These are phyloP conservation scores for Petrocephalus zakoni DNA, from an alignment of 2,113 vertebrate genomes.

Conservation along the genomic window DNA sequence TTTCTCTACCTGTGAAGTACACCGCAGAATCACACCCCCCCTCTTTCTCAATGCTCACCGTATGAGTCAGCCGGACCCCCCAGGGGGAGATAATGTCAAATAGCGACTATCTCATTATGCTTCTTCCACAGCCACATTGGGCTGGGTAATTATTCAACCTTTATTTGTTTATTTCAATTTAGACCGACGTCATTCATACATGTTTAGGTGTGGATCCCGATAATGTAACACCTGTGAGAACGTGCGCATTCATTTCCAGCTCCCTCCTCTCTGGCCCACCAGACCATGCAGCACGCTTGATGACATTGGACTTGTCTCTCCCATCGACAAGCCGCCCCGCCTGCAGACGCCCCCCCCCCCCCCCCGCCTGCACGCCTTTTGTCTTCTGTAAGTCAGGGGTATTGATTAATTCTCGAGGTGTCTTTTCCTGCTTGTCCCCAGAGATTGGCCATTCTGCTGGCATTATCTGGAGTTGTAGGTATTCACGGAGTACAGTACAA, in stretches of 20 bases:
- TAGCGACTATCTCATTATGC: background rate
- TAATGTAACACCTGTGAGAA: slow-evolving; percentile 5
- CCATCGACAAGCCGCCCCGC: slow-evolving; percentile 35
- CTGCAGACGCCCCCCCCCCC: slow-evolving; percentile 26
- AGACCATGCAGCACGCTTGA: slow-evolving; percentile 33
- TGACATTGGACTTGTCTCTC: slow-evolving; percentile 49
- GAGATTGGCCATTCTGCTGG: slow-evolving; percentile 53
- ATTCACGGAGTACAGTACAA: slow-evolving; percentile 55
- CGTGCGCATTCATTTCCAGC: slow-evolving; percentile 23
- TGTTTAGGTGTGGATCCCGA: background rate
- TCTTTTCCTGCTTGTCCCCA: slow-evolving; percentile 40
- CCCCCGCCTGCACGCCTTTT: slow-evolving; percentile 51
- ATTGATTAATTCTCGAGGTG: slow-evolving; percentile 53
- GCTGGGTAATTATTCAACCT: background rate
- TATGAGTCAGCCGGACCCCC: background rate
- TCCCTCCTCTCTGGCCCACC: slow-evolving; percentile 26
- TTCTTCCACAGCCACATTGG: background rate
- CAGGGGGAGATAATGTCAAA: background rate
- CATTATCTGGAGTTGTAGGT: slow-evolving; percentile 50
- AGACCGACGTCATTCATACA: background rate
- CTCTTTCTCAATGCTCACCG: background rate
- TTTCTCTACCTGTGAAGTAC: slow-evolving; percentile 1
- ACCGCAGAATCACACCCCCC: background rate
- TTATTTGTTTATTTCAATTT: background rate
- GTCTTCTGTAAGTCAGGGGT: slow-evolving; percentile 52